phyloP scores from a whole-genome alignment of 2,113 vertebrate genomes.

The Ptychochromis oligacanthus region DNA sequence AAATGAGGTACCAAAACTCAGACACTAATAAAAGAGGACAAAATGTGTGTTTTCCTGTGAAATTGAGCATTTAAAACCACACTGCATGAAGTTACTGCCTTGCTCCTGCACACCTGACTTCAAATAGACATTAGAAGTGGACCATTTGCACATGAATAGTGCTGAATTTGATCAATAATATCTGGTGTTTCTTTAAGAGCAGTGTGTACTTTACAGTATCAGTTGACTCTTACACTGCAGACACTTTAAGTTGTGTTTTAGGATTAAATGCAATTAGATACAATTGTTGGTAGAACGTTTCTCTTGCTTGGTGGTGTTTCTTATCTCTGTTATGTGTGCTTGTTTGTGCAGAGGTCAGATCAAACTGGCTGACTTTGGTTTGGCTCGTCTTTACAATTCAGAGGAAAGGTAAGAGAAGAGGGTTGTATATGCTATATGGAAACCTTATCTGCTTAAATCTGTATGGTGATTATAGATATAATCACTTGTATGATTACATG shows the following conservation, averaged over 20 bases:
- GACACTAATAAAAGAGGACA: not conserved
- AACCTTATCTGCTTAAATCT: not conserved
- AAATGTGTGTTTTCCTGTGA: not conserved
- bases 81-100: not conserved
- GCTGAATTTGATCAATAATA: not conserved
- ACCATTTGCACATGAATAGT: not conserved
- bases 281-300: not conserved
- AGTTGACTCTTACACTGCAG: not conserved
- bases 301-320: not conserved
- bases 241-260: not conserved
- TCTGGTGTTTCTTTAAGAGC: not conserved
- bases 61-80: conserved; percentile 10
- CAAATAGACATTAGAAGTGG: not conserved
- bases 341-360: conserved; percentile 89
- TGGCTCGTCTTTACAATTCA: conserved; percentile 96
- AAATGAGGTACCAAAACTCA: not conserved
- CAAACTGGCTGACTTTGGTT: conserved; percentile 96
- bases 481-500: not conserved
- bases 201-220: not conserved
- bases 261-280: not conserved
- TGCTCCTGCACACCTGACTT: not conserved
- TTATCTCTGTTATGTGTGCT: conserved; percentile 6
- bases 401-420: conserved; percentile 90
- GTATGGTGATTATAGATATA: not conserved
- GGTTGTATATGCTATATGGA: not conserved